Conservation (phyloP, 2,888 invertebrate genomes). For the Torymus tubicola region DNA sequence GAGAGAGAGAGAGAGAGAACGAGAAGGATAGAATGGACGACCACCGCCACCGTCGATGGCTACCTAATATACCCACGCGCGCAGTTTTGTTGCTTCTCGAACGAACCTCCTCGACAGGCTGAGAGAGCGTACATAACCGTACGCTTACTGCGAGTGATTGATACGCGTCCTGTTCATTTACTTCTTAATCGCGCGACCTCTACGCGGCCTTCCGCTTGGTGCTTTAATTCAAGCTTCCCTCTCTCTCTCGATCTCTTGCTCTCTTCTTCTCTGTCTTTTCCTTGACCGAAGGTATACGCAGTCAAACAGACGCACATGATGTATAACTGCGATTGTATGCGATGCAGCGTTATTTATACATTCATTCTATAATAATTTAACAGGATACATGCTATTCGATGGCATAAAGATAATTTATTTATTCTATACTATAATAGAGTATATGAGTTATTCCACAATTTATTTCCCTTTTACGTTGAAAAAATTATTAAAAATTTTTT, state of each 20-base stretch:
- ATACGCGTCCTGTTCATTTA: conserved; percentile 65
- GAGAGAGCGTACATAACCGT: conserved; percentile 58
- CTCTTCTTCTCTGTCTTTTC: conserved; percentile 41
- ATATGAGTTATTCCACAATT: no score
- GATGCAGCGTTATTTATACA: conserved; percentile 30
- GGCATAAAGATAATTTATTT: no score
- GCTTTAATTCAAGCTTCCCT: no score
- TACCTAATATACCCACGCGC: conserved; percentile 16
- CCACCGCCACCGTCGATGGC: not conserved
- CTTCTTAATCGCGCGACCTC: conserved; percentile 68
- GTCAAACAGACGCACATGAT: conserved; percentile 7
- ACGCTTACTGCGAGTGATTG: conserved; percentile 68
- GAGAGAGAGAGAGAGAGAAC: no score
- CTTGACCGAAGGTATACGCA: conserved; percentile 19
- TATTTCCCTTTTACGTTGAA: no score
- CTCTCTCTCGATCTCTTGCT: conserved; percentile 16
- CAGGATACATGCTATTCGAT: conserved; percentile 8
- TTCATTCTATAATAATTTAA: conserved; percentile 34
- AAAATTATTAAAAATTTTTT: no score
- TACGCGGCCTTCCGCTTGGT: conserved; percentile 55
- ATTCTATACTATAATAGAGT: no score
- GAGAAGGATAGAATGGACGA: no score
- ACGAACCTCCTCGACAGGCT: not conserved
- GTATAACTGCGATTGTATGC: conserved; percentile 21
- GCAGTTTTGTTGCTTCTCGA: not conserved